A percentile compares a stretch with the other conserved stretches of the same genome.
These are phyloP conservation scores for Actias luna DNA, from an alignment of 2,888 invertebrate genomes.

Conservation along the genomic window DNA sequence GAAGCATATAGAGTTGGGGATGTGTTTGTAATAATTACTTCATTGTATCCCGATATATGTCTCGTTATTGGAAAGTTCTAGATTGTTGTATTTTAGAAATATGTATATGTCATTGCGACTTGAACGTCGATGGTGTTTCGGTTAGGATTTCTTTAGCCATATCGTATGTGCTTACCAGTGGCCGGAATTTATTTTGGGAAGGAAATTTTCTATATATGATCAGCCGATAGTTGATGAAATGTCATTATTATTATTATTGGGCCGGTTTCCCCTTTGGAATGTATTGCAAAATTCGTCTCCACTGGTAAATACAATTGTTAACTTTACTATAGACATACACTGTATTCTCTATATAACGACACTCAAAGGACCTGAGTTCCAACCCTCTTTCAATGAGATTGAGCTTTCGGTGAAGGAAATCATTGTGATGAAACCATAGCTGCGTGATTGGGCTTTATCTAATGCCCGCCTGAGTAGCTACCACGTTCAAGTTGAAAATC, in stretches of 20 bases:
- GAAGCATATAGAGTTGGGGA: not conserved
- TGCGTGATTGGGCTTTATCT: too few species aligned
- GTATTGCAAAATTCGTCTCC: not conserved
- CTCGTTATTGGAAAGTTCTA: not conserved
- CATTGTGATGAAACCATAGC: too few species aligned
- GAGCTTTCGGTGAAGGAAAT: too few species aligned
- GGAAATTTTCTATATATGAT: too few species aligned
- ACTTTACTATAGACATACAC: not conserved
- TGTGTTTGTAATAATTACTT: not conserved
- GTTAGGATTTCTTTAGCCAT: not conserved
- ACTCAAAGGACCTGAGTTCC: too few species aligned
- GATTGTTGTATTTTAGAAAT: conserved; percentile 1
- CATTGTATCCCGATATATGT: not conserved
- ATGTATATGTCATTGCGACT: not conserved
- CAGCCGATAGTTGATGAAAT: too few species aligned
- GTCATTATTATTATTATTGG: too few species aligned
- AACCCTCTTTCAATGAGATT: too few species aligned
- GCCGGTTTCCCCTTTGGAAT: not conserved
- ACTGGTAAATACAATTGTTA: not conserved
- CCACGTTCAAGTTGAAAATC: too few species aligned
- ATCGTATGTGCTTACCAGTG: not conserved
- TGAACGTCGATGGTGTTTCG: not conserved
- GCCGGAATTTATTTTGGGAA: not conserved
- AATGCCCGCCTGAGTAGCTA: too few species aligned
- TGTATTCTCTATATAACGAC: too few species aligned